Evolutionary conservation across 2,797 vertebrate genomes (phyloP), one percentile per base, ranked within the genome.

Genomic region (Corythornis leucogaster): DNA sequence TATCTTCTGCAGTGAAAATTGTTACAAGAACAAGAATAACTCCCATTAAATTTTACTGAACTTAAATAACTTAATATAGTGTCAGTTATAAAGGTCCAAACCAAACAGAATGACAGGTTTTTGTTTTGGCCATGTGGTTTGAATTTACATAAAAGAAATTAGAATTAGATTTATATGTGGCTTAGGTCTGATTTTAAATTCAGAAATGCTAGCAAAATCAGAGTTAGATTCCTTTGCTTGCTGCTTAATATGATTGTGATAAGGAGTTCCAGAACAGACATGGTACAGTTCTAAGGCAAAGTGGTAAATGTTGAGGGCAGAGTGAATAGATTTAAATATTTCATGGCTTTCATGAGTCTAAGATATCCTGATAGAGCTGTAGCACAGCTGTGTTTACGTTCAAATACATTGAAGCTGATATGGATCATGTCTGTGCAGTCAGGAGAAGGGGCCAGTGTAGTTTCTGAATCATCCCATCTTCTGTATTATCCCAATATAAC

Each of bases 121-220:
- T 62, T 62, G 45, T 64, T 77, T 83, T 89, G 45, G 75, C 80
- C 42, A 15, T 82, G 87, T 89, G 54, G 46, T 74, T 93, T 87
- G 28, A 81, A 87, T 95, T 95, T 75, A 85, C 93, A 94, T 92
- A 94, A 94, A 92, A 80, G 71, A 92, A 97, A 92, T 95, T 64
- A 92, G 93, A 80, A 93, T 94, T 95, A 90, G 86, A 92, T 96
- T 59, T 83, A 48, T 93, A 57, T 48, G 30, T n/a, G n/a, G 54
- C 69, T 87, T 91, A 50, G 61, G 30, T 90, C 80, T 91, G 89
- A 69, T 91, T 91, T 82, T 64, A 80, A 70, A 86, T 89, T 95
- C 90, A 95, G 79, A 94, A 91, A 83, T 75, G 84, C 45, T 48
- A 83, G 83, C 75, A 82, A 95, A 89, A 95, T 93, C 89, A n/a